Evolutionary conservation across 2,888 invertebrate genomes (phyloP).

Genomic region (Pinctada fucata): DNA sequence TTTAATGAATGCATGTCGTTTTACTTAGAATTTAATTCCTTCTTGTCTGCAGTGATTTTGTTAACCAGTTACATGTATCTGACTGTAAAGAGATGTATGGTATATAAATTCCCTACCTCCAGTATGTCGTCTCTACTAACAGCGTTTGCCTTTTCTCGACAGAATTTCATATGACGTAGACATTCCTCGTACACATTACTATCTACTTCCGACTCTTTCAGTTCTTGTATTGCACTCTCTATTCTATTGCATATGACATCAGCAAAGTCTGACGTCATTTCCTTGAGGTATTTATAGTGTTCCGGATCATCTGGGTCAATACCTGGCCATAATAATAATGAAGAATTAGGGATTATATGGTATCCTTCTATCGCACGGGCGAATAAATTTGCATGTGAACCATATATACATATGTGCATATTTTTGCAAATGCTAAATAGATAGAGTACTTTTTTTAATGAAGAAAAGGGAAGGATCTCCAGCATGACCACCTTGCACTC

Average conservation of each 20-base stretch:
- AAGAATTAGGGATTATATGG: neutral
- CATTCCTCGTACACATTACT: constrained; percentile 78
- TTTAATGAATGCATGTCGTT: no score
- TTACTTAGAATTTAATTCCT: no score
- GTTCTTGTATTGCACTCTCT: constrained; percentile 77
- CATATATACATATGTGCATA: neutral
- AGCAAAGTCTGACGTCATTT: constrained; percentile 83
- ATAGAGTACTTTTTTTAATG: neutral
- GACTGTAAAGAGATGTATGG: no score
- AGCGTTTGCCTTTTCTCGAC: constrained; percentile 84
- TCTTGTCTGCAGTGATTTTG: no score
- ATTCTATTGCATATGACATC: constrained; percentile 84
- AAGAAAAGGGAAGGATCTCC: neutral
- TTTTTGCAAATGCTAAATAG: neutral
- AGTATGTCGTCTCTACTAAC: constrained; percentile 85
- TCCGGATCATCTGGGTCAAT: constrained; percentile 79
- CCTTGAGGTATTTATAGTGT: constrained; percentile 82
- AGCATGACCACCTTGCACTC: no score
- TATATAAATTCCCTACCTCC: constrained; percentile 67
- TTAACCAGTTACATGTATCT: no score
- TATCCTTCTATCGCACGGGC: neutral
- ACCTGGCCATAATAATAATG: constrained; percentile 65
- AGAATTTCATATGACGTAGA: constrained; percentile 85
- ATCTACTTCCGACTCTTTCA: constrained; percentile 31
- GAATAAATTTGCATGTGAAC: neutral